Percentiles rank a stretch among this genome's conserved stretches.
Conservation (phyloP, 2,797 vertebrate species). For the Diplodus sargus region DNA sequence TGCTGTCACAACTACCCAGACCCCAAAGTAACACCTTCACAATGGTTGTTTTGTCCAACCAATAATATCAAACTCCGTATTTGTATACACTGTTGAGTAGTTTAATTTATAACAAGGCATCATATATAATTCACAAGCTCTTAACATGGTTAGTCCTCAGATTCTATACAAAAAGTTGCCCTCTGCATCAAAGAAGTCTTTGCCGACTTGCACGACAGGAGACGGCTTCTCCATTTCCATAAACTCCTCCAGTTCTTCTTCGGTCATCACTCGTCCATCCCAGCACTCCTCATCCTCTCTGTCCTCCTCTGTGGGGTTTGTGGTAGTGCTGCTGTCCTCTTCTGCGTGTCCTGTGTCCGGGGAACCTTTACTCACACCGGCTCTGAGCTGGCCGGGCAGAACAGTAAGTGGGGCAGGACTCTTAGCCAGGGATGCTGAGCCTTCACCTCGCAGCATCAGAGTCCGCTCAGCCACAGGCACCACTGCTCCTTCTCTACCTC, state of each 20-base stretch:
- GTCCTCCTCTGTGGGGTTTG: conserved; percentile 14
- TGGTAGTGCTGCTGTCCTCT: background rate
- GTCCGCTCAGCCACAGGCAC: conserved; percentile 38
- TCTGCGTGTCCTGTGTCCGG: conserved; percentile 2
- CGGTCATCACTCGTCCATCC: conserved; percentile 70
- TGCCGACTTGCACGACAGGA: conserved; percentile 81
- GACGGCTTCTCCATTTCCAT: conserved; percentile 65
- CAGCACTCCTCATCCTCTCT: conserved; percentile 65
- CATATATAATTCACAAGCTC: background rate
- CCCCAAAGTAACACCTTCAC: background rate
- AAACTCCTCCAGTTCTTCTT: conserved; percentile 74
- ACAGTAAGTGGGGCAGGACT: conserved; percentile 11
- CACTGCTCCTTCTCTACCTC: conserved; percentile 33
- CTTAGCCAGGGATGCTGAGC: conserved; percentile 8
- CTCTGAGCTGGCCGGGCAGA: conserved; percentile 12
- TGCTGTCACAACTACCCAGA: too few relatives aligned
- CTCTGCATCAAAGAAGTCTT: conserved; percentile 87
- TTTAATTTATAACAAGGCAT: background rate
- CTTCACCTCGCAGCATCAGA: conserved; percentile 33
- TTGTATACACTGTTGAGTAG: background rate
- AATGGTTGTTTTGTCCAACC: background rate
- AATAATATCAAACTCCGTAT: background rate
- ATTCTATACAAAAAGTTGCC: conserved; percentile 90
- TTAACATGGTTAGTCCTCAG: conserved; percentile 51
- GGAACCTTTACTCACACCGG: conserved; percentile 4